Evolutionary conservation across 2,113 vertebrate species (phyloP).

Genomic region (Mustela nigripes): DNA sequence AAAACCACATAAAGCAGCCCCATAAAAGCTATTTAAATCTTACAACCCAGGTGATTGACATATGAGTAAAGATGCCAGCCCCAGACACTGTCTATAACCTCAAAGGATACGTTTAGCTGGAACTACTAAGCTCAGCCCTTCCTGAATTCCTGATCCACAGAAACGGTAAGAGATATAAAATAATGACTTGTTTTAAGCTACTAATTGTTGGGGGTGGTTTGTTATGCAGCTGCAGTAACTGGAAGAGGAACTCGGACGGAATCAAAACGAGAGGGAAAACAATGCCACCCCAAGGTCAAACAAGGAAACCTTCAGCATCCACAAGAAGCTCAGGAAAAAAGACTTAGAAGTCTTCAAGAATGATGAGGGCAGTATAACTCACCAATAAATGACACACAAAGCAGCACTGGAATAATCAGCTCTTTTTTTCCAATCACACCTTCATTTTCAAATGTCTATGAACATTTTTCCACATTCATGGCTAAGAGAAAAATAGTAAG

Average conservation of each 20-base stretch:
- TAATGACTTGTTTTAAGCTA: not conserved
- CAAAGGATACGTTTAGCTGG: not conserved
- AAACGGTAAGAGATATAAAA: not conserved
- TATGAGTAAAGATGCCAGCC: not conserved
- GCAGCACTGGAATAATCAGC: not conserved
- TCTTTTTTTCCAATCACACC: not conserved
- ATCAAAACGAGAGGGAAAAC: not conserved
- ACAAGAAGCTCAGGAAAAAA: not conserved
- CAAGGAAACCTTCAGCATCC: not conserved
- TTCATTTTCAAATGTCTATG: constrained; percentile 7
- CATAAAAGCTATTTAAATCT: not conserved
- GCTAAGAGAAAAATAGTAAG: constrained; percentile 7
- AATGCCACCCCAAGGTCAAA: not conserved
- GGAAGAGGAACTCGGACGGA: not conserved
- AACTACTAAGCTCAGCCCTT: not conserved
- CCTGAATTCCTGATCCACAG: not conserved
- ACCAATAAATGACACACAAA: not conserved
- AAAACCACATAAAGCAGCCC: not conserved
- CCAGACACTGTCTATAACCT: not conserved
- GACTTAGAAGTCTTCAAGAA: not conserved
- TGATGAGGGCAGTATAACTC: not conserved
- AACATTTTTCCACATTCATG: not conserved
- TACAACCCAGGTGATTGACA: not conserved
- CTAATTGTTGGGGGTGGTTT: not conserved
- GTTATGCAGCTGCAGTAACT: not conserved